phyloP scores from a whole-genome alignment of 2,888 invertebrate genomes.

The Eledona agricola region DNA sequence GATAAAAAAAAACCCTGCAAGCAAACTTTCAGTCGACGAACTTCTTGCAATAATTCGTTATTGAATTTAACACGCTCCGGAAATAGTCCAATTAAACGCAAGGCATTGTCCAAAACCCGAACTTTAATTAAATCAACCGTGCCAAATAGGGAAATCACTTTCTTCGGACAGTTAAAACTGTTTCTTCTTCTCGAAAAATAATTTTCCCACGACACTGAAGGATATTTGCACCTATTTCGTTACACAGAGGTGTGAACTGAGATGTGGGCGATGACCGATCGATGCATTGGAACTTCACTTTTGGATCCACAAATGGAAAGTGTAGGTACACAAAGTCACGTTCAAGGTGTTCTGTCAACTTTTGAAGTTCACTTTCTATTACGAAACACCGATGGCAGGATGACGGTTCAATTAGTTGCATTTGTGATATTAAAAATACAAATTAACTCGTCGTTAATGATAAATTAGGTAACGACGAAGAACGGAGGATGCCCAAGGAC shows the following conservation, averaged over 20 bases:
- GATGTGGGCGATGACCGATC: conserved; percentile 17
- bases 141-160: conserved; percentile 21
- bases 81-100: too few species aligned
- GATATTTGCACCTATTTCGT: conserved; percentile 23
- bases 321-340: conserved; percentile 33
- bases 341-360: conserved; percentile 33
- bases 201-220: conserved; percentile 28
- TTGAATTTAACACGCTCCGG: too few species aligned
- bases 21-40: too few species aligned
- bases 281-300: conserved; percentile 2
- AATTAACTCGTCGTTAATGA: conserved; percentile 26
- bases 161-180: conserved; percentile 13
- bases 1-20: too few species aligned
- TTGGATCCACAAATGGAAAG: conserved; percentile 14
- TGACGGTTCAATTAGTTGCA: conserved; percentile 27
- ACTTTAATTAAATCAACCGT: conserved; percentile 26
- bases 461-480: conserved; percentile 13
- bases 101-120: too few species aligned
- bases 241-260: conserved; percentile 27
- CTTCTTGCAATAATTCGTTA: too few species aligned
- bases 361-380: conserved; percentile 34
- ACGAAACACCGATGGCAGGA: conserved; percentile 17
- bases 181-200: conserved; percentile 11
- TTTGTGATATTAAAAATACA: conserved; percentile 25
- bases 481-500: background rate